Base-by-base conservation (phyloP, 2,888 invertebrate species). In the Notodonta dromedarius region DNA sequence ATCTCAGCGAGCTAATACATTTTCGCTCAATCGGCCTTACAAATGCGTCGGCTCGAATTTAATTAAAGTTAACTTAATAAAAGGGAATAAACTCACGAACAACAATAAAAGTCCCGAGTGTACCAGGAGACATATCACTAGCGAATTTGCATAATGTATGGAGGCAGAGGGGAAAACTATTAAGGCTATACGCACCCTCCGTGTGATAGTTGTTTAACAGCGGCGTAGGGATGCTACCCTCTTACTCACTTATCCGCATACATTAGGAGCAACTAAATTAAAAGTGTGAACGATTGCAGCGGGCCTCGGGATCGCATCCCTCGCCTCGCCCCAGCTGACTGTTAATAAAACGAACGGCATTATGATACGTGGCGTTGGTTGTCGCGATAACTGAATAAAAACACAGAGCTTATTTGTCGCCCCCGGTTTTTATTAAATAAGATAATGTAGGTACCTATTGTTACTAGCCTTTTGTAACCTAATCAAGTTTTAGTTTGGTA, bases 41-140 rank as follows among this genome's bases (percentile, higher is more conserved):
- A 91, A 92, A 91, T 91, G 85, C 87, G 86, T 80, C 80, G 80
- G 86, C 89, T 90, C 83, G 85, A 91, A 93, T 93, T 93, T 93
- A 93, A 93, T 93, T 93, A 93, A 93, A 93, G 88, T 88, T 90
- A 90, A 92, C 91, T 92, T 89, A 88, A 92, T 92, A 91, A 88
- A 90, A 91, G 88, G 89, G 90, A 90, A 90, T 91, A 90, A 88
- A 90, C 90, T 87, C 85, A 86, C 83, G 86, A 87, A 89, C 88
- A 88, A 92, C 91, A 91, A 91, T 93, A 91, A 91, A 90, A 88
- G 87, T 91, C 93, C 93, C 93, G 83, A 90, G 93, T 90, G 93
- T 88, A 88, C 85, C 72, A 83, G 78, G 88, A 89, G 91, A 92
- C 93, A 89, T 93, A 93, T 93, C 93, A 91, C 92, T 91, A 86